These are phyloP conservation scores for Ameiurus melas DNA, from an alignment of 2,113 vertebrate genomes.

Conservation along the genomic window DNA sequence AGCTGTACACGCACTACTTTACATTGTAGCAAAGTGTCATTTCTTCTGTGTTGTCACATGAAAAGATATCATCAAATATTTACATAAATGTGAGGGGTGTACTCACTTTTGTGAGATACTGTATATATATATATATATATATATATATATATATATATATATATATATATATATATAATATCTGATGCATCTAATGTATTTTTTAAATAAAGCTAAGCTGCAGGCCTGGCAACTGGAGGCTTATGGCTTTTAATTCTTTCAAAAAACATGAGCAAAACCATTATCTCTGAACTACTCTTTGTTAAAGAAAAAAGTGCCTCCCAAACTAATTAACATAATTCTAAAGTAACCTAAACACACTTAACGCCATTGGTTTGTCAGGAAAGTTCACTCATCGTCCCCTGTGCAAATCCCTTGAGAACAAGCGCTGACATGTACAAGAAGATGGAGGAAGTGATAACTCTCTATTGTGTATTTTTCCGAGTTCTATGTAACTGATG, in stretches of 20 bases:
- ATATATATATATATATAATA: too few relatives aligned
- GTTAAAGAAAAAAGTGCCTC: not conserved
- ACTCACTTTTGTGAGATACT: too few relatives aligned
- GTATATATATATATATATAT: too few relatives aligned
- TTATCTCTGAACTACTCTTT: not conserved
- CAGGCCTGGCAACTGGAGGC: not conserved
- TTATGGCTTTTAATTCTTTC: not conserved
- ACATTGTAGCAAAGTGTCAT: too few relatives aligned
- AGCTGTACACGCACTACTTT: too few relatives aligned
- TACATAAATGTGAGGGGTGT: too few relatives aligned
- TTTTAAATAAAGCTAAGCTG: not conserved
- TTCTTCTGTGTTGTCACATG: too few relatives aligned
- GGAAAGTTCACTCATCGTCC: not conserved
- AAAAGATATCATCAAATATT: too few relatives aligned
- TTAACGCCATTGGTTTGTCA: not conserved
- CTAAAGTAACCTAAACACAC: not conserved
- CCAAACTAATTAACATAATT: not conserved
- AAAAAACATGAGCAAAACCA: not conserved
- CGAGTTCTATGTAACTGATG: not conserved
- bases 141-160: too few relatives aligned
- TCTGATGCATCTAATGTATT: not conserved
- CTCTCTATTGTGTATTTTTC: conserved; percentile 19
- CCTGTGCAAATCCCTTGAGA: not conserved
- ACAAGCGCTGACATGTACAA: not conserved
- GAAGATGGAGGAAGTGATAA: conserved; percentile 37